Evolutionary conservation across 2,113 vertebrate species (phyloP).

Genomic region (Cacatua alba): DNA sequence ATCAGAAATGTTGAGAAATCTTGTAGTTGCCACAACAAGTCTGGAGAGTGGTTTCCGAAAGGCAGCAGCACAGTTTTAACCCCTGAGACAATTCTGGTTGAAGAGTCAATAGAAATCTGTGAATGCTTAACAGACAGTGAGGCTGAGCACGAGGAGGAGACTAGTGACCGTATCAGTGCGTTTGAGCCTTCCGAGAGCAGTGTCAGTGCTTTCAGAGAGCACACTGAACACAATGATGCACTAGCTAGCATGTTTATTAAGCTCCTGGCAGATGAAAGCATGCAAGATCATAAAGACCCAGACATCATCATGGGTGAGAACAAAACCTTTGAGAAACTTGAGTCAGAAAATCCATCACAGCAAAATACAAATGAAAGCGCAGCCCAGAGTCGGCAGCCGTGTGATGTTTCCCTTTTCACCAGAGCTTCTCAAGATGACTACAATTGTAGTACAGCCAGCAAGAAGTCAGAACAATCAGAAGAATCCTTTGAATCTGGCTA

Average conservation of each 20-base stretch:
- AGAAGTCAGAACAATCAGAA: slow-evolving; percentile 32
- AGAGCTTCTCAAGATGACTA: background rate
- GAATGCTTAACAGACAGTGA: background rate
- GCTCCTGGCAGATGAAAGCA: slow-evolving; percentile 22
- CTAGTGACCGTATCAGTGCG: background rate
- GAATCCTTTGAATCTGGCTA: slow-evolving; percentile 55
- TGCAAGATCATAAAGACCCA: background rate
- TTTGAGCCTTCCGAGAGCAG: background rate
- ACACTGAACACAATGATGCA: slow-evolving; percentile 23
- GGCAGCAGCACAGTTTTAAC: slow-evolving; percentile 33
- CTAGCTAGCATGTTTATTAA: slow-evolving; percentile 66
- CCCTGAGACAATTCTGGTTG: slow-evolving; percentile 61
- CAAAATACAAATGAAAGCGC: background rate
- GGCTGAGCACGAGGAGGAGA: slow-evolving; percentile 10
- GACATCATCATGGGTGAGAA: background rate
- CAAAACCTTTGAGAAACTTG: background rate
- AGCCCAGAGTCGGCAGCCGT: background rate
- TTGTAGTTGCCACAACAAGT: background rate
- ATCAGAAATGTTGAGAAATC: background rate
- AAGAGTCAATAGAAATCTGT: slow-evolving; percentile 42
- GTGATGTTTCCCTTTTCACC: background rate
- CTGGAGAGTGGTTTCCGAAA: slow-evolving; percentile 20
- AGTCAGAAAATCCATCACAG: background rate
- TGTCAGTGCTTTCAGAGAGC: background rate
- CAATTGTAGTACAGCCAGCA: slow-evolving; percentile 22